A percentile compares a stretch with the other conserved stretches of the same genome.
phyloP scores from a whole-genome alignment of 2,113 vertebrate genomes.

The Falco punctatus region DNA sequence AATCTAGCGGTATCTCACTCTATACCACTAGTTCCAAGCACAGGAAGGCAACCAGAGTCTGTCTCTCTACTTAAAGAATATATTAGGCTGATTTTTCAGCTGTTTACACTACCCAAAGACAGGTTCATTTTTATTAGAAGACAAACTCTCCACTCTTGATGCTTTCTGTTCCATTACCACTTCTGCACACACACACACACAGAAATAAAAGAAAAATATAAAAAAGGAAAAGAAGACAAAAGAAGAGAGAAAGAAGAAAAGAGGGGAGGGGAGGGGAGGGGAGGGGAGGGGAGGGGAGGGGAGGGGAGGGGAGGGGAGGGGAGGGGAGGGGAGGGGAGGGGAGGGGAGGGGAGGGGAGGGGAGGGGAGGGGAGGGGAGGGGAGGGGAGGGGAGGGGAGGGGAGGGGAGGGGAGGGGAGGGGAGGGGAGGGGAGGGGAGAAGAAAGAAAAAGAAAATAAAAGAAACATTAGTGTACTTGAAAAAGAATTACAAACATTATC shows the following conservation, averaged over 20 bases:
- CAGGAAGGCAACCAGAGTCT: neutral
- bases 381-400: no score
- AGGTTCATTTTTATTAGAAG: neutral
- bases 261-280: no score
- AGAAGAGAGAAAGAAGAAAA: fast-evolving
- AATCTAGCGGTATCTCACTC: neutral
- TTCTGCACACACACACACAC: neutral
- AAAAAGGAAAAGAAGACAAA: fast-evolving
- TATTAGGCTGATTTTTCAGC: neutral
- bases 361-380: no score
- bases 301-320: no score
- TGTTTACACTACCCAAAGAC: neutral
- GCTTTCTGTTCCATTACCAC: neutral
- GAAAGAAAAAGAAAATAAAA: neutral
- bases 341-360: no score
- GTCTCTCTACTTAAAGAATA: neutral
- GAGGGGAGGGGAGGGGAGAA: no score
- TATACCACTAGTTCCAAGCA: neutral
- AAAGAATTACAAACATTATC: neutral
- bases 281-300: no score
- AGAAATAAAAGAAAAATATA: neutral
- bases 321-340: no score
- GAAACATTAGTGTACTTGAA: neutral
- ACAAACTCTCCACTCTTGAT: neutral
- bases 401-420: no score